phyloP scores from a whole-genome alignment of 2,888 invertebrate species.

The Lottia scabra region DNA sequence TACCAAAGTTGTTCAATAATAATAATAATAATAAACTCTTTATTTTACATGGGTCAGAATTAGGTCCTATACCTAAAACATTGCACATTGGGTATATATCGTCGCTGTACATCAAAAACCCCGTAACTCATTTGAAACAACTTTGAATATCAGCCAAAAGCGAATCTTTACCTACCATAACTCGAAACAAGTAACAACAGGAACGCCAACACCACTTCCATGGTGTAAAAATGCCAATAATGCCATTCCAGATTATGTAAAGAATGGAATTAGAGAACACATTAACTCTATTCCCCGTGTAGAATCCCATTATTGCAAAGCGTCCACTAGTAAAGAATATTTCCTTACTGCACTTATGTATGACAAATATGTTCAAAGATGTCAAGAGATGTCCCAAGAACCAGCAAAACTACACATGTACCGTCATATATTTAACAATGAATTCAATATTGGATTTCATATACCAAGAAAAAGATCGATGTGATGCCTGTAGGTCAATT shows the following conservation, averaged over 20 bases:
- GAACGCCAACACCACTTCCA: not conserved
- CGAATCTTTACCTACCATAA: not conserved
- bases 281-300: constrained; percentile 16
- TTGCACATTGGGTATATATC: too few species aligned
- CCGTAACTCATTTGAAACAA: too few species aligned
- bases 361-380: constrained; percentile 15
- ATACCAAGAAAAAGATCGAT: constrained; percentile 17
- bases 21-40: too few species aligned
- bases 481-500: constrained; percentile 17
- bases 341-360: not conserved
- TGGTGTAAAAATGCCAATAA: not conserved
- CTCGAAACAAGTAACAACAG: not conserved
- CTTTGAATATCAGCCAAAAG: not conserved
- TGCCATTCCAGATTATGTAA: not conserved
- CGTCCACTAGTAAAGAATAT: constrained; percentile 14
- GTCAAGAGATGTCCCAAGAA: constrained; percentile 4
- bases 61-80: too few species aligned
- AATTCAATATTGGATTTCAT: constrained; percentile 24
- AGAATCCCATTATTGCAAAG: constrained; percentile 12
- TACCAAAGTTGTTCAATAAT: too few species aligned
- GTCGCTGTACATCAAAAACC: too few species aligned
- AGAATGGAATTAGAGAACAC: constrained; percentile 16
- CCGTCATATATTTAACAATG: constrained; percentile 21
- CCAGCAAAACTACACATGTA: constrained; percentile 23
- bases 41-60: too few species aligned